Percentiles rank a stretch among this genome's conserved stretches.
Conservation (phyloP, 2,797 vertebrate genomes). For the Danio jaintianensis region DNA sequence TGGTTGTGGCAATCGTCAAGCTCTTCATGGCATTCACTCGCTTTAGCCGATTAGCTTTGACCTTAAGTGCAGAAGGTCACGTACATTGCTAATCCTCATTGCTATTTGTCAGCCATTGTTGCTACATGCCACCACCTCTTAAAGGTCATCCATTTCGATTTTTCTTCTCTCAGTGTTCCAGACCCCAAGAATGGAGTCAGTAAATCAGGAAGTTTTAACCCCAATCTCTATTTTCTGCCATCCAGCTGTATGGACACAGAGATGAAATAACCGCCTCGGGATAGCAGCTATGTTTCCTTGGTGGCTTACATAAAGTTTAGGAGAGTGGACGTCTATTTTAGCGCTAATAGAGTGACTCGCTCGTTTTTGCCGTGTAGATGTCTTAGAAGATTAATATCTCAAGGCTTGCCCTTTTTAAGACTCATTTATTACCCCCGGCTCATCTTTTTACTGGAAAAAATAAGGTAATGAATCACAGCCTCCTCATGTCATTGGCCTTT, state of each 20-base stretch:
- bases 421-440: slow-evolving; percentile 73
- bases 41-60: slow-evolving; percentile 35
- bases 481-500: slow-evolving; percentile 45
- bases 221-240: slow-evolving; percentile 16
- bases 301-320: slow-evolving; percentile 64
- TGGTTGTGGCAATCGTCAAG: background rate
- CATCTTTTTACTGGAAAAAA: slow-evolving; percentile 71
- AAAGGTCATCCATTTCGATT: slow-evolving; percentile 57
- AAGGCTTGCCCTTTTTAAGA: slow-evolving; percentile 70
- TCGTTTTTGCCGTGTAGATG: slow-evolving; percentile 59
- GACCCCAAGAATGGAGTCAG: slow-evolving; percentile 34
- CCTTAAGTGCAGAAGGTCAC: slow-evolving; percentile 41
- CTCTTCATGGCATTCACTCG: slow-evolving; percentile 16
- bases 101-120: slow-evolving; percentile 55
- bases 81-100: slow-evolving; percentile 38
- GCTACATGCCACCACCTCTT: slow-evolving; percentile 50
- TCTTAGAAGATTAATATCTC: slow-evolving; percentile 74
- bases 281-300: slow-evolving; percentile 61
- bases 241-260: slow-evolving; percentile 41
- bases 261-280: slow-evolving; percentile 65
- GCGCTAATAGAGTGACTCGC: slow-evolving; percentile 72
- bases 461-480: slow-evolving; percentile 73
- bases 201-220: slow-evolving; percentile 41
- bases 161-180: slow-evolving; percentile 50
- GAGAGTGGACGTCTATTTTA: slow-evolving; percentile 72